Evolutionary conservation across 2,113 vertebrate genomes (phyloP).

Genomic region (Myrmecophaga tridactyla): DNA sequence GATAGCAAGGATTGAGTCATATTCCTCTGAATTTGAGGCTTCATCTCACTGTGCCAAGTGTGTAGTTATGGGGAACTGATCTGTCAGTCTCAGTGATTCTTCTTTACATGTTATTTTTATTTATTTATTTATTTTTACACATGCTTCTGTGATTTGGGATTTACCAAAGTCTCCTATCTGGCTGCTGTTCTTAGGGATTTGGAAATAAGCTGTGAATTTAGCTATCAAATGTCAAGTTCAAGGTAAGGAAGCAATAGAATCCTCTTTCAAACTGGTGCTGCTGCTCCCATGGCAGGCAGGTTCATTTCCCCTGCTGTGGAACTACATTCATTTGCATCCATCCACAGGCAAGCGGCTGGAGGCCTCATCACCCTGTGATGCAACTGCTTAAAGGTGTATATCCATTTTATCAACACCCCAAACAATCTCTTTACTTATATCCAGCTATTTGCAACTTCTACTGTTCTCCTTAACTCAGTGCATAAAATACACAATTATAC

Average conservation of each 20-base stretch:
- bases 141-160: background rate
- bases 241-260: background rate
- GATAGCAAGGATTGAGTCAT: accelerated
- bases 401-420: accelerated
- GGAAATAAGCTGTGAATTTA: background rate
- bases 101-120: background rate
- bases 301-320: background rate
- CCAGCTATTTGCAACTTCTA: background rate
- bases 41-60: accelerated
- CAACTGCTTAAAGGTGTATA: background rate
- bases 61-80: accelerated
- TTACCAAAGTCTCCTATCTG: background rate
- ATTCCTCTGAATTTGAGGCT: no score
- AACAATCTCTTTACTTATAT: background rate
- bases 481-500: no score
- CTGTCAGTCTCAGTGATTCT: accelerated
- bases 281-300: background rate
- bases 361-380: background rate
- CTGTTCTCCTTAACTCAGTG: background rate
- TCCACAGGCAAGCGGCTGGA: background rate
- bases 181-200: background rate
- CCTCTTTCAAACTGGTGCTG: background rate
- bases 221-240: background rate
- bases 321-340: background rate
- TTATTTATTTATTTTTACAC: no score